Evolutionary conservation across 2,888 invertebrate genomes (phyloP).

Genomic region (Lycocerus yunnanus): DNA sequence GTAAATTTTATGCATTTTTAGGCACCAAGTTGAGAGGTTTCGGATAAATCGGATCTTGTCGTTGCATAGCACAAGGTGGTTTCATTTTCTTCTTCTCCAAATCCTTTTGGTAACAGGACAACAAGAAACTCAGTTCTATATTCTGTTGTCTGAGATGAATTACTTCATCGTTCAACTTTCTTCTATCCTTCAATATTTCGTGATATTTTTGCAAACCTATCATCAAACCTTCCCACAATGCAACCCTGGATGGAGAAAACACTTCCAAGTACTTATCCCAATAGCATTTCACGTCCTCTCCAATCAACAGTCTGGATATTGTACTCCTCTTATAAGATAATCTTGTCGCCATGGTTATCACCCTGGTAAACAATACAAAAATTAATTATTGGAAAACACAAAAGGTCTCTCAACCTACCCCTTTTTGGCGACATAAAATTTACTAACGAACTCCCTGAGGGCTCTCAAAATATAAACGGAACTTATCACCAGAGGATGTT

Average conservation of each 20-base stretch:
- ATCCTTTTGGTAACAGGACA: constrained; percentile 61
- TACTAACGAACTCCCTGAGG: constrained; percentile 65
- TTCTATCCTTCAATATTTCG: constrained; percentile 69
- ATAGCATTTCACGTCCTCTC: constrained; percentile 65
- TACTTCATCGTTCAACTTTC: constrained; percentile 69
- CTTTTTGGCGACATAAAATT: constrained; percentile 48
- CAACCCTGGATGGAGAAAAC: constrained; percentile 65
- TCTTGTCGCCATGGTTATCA: constrained; percentile 50
- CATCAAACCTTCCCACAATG: constrained; percentile 72
- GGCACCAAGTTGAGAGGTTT: background rate
- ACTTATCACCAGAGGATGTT: constrained; percentile 70
- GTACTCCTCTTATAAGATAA: constrained; percentile 52
- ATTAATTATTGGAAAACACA: background rate
- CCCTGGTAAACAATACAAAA: constrained; percentile 21
- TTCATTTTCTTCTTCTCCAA: constrained; percentile 32
- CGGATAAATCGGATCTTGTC: constrained; percentile 6
- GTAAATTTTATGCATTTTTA: background rate
- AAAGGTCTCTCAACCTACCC: constrained; percentile 37
- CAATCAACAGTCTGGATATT: constrained; percentile 60
- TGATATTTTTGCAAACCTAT: constrained; percentile 69
- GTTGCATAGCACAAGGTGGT: constrained; percentile 39
- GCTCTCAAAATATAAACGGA: constrained; percentile 69
- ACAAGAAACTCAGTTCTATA: constrained; percentile 67
- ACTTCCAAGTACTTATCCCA: constrained; percentile 69
- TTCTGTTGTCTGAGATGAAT: constrained; percentile 69